Conservation (phyloP, 2,888 invertebrate genomes). For the Papilio gigon region DNA sequence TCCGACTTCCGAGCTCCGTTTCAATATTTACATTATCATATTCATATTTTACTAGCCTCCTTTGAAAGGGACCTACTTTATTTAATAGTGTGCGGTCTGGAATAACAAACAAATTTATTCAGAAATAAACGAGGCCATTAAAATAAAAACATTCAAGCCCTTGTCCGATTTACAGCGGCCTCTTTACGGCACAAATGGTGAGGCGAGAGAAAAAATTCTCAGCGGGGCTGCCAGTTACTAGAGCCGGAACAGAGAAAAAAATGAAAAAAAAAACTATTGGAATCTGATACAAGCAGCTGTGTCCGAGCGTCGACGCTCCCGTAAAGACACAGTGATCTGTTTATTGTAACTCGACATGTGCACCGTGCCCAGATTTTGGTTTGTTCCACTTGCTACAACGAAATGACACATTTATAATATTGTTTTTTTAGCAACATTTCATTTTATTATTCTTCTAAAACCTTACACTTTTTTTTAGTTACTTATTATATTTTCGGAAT, state of each 20-base stretch:
- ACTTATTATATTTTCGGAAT: not conserved
- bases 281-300: constrained; percentile 54
- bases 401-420: not conserved
- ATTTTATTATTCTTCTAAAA: not conserved
- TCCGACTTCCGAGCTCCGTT: constrained; percentile 5
- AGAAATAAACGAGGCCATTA: constrained; percentile 34
- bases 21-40: constrained; percentile 28
- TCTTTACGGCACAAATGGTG: constrained; percentile 29
- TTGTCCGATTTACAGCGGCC: constrained; percentile 33
- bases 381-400: constrained; percentile 44
- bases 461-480: not conserved
- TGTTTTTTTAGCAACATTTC: not conserved
- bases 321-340: constrained; percentile 58
- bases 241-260: constrained; percentile 43
- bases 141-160: constrained; percentile 36
- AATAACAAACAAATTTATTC: constrained; percentile 37
- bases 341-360: constrained; percentile 59
- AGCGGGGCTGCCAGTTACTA: constrained; percentile 43
- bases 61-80: constrained; percentile 24
- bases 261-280: constrained; percentile 43
- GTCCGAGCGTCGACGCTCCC: constrained; percentile 51
- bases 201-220: constrained; percentile 35
- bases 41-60: constrained; percentile 22
- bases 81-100: constrained; percentile 29
- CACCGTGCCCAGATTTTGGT: constrained; percentile 37